Percentiles rank a stretch among this genome's conserved stretches.
Evolutionary conservation across 2,797 vertebrate species (phyloP).

Genomic region (Dipus sagitta): DNA sequence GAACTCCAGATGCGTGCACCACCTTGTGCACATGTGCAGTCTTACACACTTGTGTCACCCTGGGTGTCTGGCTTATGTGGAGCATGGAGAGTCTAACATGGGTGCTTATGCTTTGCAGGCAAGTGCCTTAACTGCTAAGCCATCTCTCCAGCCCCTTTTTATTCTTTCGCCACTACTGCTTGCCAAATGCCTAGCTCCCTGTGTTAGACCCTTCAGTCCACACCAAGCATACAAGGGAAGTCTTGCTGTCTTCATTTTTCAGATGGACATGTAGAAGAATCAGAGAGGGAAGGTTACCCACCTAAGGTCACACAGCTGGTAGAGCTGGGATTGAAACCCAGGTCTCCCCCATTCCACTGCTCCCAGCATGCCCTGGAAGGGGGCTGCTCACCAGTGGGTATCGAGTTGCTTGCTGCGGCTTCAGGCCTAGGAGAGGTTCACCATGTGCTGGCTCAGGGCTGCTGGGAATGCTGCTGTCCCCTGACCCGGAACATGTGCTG

Average conservation of each 20-base stretch:
- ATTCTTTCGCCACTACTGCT: neutral
- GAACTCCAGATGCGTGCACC: too few relatives aligned
- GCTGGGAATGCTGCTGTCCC: neutral
- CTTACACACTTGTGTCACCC: too few relatives aligned
- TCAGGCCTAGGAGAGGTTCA: neutral
- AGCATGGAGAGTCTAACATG: too few relatives aligned
- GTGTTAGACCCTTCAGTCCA: neutral
- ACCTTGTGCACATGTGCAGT: too few relatives aligned
- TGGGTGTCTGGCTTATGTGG: too few relatives aligned
- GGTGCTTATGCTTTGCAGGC: too few relatives aligned
- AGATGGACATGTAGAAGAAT: neutral
- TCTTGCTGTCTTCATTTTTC: neutral
- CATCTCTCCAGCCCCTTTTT: neutral
- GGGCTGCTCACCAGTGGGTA: neutral
- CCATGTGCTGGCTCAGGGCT: neutral
- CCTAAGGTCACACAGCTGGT: neutral
- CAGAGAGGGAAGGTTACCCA: neutral
- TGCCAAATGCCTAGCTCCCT: neutral
- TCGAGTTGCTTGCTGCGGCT: too few relatives aligned
- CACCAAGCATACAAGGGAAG: neutral
- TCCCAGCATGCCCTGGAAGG: too few relatives aligned
- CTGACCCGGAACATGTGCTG: neutral
- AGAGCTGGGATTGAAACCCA: neutral
- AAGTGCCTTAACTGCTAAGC: too few relatives aligned
- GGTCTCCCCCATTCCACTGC: neutral